A percentile compares a stretch with the other conserved stretches of the same genome.
Evolutionary conservation across 2,888 invertebrate genomes (phyloP).

Genomic region (Morpho achilles): DNA sequence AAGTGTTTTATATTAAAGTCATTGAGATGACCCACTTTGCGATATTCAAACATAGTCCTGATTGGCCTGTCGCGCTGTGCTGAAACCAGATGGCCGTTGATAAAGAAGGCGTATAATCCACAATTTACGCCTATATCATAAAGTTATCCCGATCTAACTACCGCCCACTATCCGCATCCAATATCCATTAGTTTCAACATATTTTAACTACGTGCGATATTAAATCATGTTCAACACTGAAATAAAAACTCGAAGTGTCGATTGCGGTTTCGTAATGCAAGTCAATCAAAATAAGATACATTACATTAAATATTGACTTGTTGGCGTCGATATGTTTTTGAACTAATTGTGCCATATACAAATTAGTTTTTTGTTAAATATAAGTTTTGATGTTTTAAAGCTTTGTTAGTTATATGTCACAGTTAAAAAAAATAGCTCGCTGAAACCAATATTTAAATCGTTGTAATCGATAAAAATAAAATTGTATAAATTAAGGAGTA

Average conservation of each 20-base stretch:
- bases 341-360: neutral
- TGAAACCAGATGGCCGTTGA: slow-evolving; percentile 24
- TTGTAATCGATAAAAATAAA: no score
- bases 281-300: neutral
- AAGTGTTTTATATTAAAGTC: no score
- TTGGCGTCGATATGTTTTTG: slow-evolving; percentile 5
- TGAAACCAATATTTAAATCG: no score
- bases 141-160: slow-evolving; percentile 19
- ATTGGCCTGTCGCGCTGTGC: slow-evolving; percentile 1
- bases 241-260: neutral
- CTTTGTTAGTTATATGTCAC: no score
- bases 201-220: slow-evolving; percentile 17
- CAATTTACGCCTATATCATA: slow-evolving; percentile 27
- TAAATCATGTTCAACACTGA: slow-evolving; percentile 11
- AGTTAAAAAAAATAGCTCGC: no score
- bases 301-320: slow-evolving; percentile 3
- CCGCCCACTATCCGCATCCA: slow-evolving; percentile 27
- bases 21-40: neutral
- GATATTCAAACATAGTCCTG: neutral
- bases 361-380: neutral
- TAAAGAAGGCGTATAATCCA: slow-evolving; percentile 27
- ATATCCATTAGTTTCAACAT: slow-evolving; percentile 24
- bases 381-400: no score
- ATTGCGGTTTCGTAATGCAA: neutral
- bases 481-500: no score